Evolutionary conservation across 2,113 vertebrate genomes (phyloP), one percentile per base, ranked within the genome.

Genomic region (Melanotaenia duboulayi): DNA sequence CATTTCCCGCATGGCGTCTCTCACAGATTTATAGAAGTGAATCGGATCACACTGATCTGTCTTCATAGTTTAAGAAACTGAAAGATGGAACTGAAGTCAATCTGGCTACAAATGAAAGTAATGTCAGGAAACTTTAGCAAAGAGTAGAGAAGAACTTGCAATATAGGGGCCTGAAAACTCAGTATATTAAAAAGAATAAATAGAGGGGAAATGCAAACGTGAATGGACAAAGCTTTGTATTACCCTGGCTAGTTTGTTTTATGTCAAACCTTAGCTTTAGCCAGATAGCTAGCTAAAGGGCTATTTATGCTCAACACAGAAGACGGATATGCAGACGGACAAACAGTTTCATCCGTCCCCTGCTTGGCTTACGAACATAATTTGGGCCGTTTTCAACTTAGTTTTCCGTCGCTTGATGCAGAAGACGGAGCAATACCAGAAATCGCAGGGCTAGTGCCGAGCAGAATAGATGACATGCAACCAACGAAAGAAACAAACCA

Each of bases 1-100:
- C 25, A 2, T n/a, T 65, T 48, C 14, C 44, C 24, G 8, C 2
- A 20, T 42, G 48, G 49, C 39, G 2, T 19, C 28, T 65, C n/a
- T 46, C 11, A 71, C 75, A 61, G 20, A 19, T 69, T 25, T 0
- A 39, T n/a, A 24, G 39, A 67, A 57, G 11, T 14, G 25, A 67
- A 56, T 32, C 10, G 22, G 32, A 44, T 69, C 7, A 6, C 17
- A 19, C 44, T 16, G 4, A 16, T 13, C 5, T 24, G n/a, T 40
- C 57, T 59, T n/a, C 57, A 59, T 13, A 42, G 40, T 42, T 8
- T 14, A 12, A 44, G 39, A 61, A 32, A 65, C 28, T 60, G 16
- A 48, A 59, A 46, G 24, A 22, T 10, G 32, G 48, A 42, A 40
- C 9, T 48, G 9, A 55, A 4, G n/a, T 51, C 25, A 24, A n/a